Base-by-base conservation (phyloP, 1,140 invertebrate species). In the Doryteuthis pealeii region DNA sequence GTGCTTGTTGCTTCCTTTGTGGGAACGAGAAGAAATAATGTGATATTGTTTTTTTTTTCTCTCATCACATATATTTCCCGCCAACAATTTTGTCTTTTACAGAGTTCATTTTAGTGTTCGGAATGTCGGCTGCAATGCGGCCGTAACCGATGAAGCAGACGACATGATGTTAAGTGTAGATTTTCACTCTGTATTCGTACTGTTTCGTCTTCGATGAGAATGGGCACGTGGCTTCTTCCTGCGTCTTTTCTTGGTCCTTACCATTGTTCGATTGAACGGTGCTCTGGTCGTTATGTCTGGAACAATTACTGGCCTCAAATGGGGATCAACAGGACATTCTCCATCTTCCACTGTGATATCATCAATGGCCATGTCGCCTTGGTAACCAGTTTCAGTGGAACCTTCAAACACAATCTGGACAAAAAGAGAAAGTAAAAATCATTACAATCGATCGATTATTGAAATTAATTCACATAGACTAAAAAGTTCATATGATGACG, bases 261-360 rank as follows among this genome's bases (percentile, higher is more conserved):
- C 5, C 6, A 28, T 6, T n/a, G 54, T 62, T 12, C 18, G 54
- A 22, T 62, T 62, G 54, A n/a, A n/a, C 26, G 54, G 22, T 22
- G 66, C 18, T 8, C 18, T 32, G 31, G 31, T 31, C 22, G 22
- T 31, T 0, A 68, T 68, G 31, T 68, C 66, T 5, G 66, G 66
- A 68, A 68, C 66, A 6, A 30, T 2, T 22, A 68, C 66, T 31
- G 66, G 28, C 31, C 30, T 68, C 18, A 33, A 8, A 22, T 62
- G 54, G 18, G 54, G 22, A 32, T 33, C 66, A 10, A 68, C 2
- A 6, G 84, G 82, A 65, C 86, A 87, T 14, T 75, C 65, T 45
- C 85, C 85, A 76, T 83, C 81, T 69, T 81, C 84, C 12, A 87
- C 77, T 5, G 91, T 90, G 26, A 87, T 81, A 75, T 88, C 87